Percentiles rank a stretch among this genome's conserved stretches.
These are phyloP conservation scores for Herpailurus yagouaroundi DNA, from an alignment of 2,113 vertebrate genomes.

Conservation along the genomic window DNA sequence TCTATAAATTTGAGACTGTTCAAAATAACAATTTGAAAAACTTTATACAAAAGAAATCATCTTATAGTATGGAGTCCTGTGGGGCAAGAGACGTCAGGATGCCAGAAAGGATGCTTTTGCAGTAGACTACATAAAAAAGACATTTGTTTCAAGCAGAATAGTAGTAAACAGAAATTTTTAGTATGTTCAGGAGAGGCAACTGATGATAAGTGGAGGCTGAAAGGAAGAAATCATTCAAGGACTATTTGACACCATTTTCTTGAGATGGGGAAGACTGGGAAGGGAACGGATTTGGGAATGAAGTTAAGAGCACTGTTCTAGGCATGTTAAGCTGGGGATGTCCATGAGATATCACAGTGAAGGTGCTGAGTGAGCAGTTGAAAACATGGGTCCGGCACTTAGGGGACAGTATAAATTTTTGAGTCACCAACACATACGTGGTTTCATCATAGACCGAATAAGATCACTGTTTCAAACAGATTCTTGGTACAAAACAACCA, in stretches of 20 bases:
- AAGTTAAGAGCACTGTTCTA: neutral
- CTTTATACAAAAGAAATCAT: neutral
- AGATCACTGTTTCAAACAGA: neutral
- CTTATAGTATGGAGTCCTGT: neutral
- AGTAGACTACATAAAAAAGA: neutral
- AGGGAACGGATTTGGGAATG: neutral
- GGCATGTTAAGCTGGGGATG: neutral
- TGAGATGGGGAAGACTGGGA: neutral
- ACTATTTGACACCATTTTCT: conserved; percentile 9
- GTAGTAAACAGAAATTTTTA: neutral
- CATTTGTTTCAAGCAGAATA: neutral
- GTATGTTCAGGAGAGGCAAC: neutral
- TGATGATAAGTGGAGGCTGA: neutral
- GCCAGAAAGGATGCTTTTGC: neutral
- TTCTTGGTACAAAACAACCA: neutral
- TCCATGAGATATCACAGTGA: neutral
- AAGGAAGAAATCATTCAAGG: neutral
- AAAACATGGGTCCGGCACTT: neutral
- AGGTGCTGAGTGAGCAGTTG: neutral
- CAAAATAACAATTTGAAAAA: neutral
- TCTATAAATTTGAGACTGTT: neutral
- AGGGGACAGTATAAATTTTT: neutral
- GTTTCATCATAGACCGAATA: neutral
- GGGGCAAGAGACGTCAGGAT: neutral
- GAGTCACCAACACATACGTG: neutral